These are phyloP conservation scores for Eurytoma adleriae DNA, from an alignment of 2,888 invertebrate genomes.

Conservation along the genomic window DNA sequence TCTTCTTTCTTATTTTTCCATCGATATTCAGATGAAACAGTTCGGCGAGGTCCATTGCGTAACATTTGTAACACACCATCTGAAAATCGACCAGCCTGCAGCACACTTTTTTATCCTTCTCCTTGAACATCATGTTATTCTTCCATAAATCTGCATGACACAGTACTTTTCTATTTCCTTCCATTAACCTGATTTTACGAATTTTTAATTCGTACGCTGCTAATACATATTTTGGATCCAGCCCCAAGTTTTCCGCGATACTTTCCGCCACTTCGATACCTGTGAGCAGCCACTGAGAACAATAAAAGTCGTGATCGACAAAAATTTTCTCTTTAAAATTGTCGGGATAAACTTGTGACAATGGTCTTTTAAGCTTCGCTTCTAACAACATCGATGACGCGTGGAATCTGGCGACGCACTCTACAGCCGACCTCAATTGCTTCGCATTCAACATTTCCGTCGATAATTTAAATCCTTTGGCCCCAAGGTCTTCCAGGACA, in stretches of 20 bases:
- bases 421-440: constrained; percentile 61
- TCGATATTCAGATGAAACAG: constrained; percentile 26
- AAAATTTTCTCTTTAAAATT: constrained; percentile 10
- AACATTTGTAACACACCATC: constrained; percentile 17
- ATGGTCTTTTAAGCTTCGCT: background rate
- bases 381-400: constrained; percentile 66
- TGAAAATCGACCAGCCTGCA: constrained; percentile 43
- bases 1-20: background rate
- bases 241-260: background rate
- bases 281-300: constrained; percentile 17
- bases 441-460: constrained; percentile 32
- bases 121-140: constrained; percentile 46
- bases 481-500: constrained; percentile 33
- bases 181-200: background rate
- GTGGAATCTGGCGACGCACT: constrained; percentile 65
- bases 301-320: background rate
- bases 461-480: background rate
- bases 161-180: constrained; percentile 13
- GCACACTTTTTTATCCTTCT: background rate
- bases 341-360: background rate
- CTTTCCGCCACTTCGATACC: constrained; percentile 29
- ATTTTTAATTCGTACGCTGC: constrained; percentile 10
- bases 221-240: background rate
- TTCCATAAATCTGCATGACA: constrained; percentile 43
- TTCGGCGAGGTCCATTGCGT: constrained; percentile 22